Percentiles rank a stretch among this genome's conserved stretches.
Conservation (phyloP, 2,888 invertebrate species). For the Orthosia cruda region DNA sequence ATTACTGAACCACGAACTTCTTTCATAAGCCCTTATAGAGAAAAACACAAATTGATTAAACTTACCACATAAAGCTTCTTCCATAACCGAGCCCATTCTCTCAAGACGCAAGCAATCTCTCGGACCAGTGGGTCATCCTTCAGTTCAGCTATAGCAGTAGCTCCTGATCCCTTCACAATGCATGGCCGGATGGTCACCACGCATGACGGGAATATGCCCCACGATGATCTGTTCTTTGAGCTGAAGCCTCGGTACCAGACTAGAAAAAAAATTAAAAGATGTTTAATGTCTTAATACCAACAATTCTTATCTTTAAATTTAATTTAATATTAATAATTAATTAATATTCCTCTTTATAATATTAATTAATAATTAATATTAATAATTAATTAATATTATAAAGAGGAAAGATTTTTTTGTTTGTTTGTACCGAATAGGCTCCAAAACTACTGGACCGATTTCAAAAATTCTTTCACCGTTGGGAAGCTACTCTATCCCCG, state of each 20-base stretch:
- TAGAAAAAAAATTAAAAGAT: constrained; percentile 70
- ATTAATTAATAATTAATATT: too few relatives aligned
- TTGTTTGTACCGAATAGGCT: too few relatives aligned
- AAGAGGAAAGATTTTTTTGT: too few relatives aligned
- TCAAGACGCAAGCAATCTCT: constrained; percentile 97
- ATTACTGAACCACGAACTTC: neutral
- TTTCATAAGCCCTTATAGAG: neutral
- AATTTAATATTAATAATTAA: too few relatives aligned
- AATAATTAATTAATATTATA: too few relatives aligned
- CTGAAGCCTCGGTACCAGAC: constrained; percentile 98
- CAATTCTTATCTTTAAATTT: too few relatives aligned
- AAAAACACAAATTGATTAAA: constrained; percentile 48
- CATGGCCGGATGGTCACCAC: constrained; percentile 96
- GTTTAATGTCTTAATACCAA: too few relatives aligned
- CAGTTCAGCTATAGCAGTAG: constrained; percentile 96
- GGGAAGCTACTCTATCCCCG: too few relatives aligned
- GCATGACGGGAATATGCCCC: constrained; percentile 92
- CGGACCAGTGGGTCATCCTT: constrained; percentile 97
- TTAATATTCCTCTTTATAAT: too few relatives aligned
- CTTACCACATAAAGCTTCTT: constrained; percentile 97
- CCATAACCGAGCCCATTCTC: constrained; percentile 99
- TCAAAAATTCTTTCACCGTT: too few relatives aligned
- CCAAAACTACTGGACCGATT: too few relatives aligned
- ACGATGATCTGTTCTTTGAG: constrained; percentile 92
- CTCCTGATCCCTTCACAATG: constrained; percentile 95